A percentile compares a stretch with the other conserved stretches of the same genome.
These are phyloP conservation scores for Eristalis pertinax DNA, from an alignment of 2,888 invertebrate genomes.

Conservation along the genomic window DNA sequence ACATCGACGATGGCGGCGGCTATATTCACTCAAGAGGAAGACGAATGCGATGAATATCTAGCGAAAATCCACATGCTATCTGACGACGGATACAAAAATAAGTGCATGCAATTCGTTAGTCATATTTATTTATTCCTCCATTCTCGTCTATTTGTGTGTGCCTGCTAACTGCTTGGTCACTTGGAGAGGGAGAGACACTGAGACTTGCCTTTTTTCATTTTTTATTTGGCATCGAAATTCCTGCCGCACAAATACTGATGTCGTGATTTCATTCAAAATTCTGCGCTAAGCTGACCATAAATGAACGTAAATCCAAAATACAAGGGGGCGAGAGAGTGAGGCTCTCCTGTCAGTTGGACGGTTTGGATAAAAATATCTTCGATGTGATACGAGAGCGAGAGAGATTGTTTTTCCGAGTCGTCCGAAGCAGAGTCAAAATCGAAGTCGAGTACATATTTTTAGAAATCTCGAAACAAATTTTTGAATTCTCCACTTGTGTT, in stretches of 20 bases:
- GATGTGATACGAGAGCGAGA: conserved; percentile 13
- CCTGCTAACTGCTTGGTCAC: neutral
- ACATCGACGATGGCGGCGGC: conserved; percentile 2
- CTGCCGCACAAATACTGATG: conserved; percentile 51
- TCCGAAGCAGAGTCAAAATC: conserved; percentile 2
- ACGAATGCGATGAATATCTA: conserved; percentile 32
- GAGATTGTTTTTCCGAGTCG: conserved; percentile 6
- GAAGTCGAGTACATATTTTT: conserved; percentile 38
- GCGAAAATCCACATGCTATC: neutral
- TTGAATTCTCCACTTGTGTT: conserved; percentile 44
- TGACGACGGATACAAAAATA: conserved; percentile 56
- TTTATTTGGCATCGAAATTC: conserved; percentile 54
- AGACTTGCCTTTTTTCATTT: no score
- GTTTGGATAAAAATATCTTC: conserved; percentile 62
- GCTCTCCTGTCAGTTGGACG: conserved; percentile 20
- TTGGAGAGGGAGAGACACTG: neutral
- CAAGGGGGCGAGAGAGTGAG: neutral
- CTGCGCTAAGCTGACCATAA: conserved; percentile 61
- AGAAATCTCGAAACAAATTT: conserved; percentile 30
- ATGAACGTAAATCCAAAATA: conserved; percentile 60
- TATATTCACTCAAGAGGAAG: conserved; percentile 18
- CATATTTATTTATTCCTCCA: conserved; percentile 64
- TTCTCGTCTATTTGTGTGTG: conserved; percentile 41
- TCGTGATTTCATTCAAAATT: conserved; percentile 68
- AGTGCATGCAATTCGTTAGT: conserved; percentile 71